Evolutionary conservation across 2,113 vertebrate genomes (phyloP).

Genomic region (Brachionichthys hirsutus): DNA sequence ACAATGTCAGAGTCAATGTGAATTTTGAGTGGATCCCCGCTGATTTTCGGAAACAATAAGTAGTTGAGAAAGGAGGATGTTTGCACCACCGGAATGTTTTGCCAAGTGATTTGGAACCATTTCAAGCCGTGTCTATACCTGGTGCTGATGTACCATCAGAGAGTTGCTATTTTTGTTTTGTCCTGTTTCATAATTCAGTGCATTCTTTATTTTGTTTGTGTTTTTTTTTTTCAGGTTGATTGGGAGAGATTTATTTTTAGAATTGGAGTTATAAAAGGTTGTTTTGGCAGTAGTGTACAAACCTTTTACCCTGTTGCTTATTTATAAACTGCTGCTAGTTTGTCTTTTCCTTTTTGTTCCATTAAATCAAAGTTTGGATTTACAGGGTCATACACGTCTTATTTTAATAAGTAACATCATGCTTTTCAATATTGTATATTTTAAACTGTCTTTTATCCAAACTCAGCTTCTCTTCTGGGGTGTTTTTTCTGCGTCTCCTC

Average conservation of each 20-base stretch:
- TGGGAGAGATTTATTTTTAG: constrained; percentile 59
- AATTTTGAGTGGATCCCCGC: constrained; percentile 66
- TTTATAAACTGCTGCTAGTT: constrained; percentile 44
- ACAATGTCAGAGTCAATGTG: constrained; percentile 63
- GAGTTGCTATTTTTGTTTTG: constrained; percentile 54
- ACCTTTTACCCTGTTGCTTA: constrained; percentile 48
- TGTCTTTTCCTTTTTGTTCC: constrained; percentile 20
- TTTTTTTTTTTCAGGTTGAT: constrained; percentile 38
- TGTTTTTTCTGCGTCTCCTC: constrained; percentile 21
- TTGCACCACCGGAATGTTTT: constrained; percentile 67
- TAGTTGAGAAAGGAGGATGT: constrained; percentile 72
- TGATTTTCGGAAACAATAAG: constrained; percentile 72
- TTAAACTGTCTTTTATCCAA: constrained; percentile 12
- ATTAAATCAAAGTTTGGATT: constrained; percentile 19
- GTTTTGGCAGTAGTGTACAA: constrained; percentile 24
- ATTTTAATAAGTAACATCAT: constrained; percentile 23
- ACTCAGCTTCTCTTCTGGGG: constrained; percentile 3
- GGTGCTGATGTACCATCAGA: constrained; percentile 43
- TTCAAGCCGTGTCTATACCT: constrained; percentile 61
- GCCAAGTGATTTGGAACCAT: constrained; percentile 59
- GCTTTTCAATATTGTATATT: neutral
- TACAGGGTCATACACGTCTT: neutral
- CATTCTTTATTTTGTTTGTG: constrained; percentile 50
- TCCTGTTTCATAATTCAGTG: constrained; percentile 51
- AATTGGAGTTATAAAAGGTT: constrained; percentile 34